Evolutionary conservation across 2,888 invertebrate species (phyloP).

Genomic region (Byasa hedistus): DNA sequence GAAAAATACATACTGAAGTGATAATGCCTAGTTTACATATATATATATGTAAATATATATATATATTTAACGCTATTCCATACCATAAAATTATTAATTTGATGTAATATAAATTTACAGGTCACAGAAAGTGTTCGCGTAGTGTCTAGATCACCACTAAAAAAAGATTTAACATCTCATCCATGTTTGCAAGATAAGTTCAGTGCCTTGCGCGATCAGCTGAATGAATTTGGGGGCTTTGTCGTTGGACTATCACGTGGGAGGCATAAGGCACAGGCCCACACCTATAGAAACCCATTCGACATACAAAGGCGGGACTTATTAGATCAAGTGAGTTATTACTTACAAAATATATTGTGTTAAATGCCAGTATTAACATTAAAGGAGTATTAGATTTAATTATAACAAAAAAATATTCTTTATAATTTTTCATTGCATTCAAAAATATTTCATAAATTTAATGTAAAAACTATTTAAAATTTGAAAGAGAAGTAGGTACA

Average conservation of each 20-base stretch:
- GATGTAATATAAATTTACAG: constrained; percentile 48
- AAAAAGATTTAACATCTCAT: constrained; percentile 90
- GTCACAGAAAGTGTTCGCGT: constrained; percentile 88
- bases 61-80: too few species aligned
- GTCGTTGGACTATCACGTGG: constrained; percentile 85
- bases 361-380: not conserved
- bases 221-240: constrained; percentile 92
- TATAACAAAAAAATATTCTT: too few species aligned
- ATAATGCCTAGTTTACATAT: too few species aligned
- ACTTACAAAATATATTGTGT: not conserved
- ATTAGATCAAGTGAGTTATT: constrained; percentile 85
- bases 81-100: not conserved
- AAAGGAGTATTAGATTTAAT: too few species aligned
- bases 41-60: too few species aligned
- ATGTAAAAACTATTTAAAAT: too few species aligned
- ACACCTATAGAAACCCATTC: constrained; percentile 94
- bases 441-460: too few species aligned
- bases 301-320: constrained; percentile 94
- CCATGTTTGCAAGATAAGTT: constrained; percentile 91
- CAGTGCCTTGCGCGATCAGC: constrained; percentile 88
- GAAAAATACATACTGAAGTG: too few species aligned
- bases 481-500: too few species aligned
- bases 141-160: constrained; percentile 84
- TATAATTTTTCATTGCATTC: too few species aligned
- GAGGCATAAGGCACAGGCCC: constrained; percentile 74